A percentile compares a stretch with the other conserved stretches of the same genome.
Conservation (phyloP, 2,888 invertebrate species). For the Netelia melanura region DNA sequence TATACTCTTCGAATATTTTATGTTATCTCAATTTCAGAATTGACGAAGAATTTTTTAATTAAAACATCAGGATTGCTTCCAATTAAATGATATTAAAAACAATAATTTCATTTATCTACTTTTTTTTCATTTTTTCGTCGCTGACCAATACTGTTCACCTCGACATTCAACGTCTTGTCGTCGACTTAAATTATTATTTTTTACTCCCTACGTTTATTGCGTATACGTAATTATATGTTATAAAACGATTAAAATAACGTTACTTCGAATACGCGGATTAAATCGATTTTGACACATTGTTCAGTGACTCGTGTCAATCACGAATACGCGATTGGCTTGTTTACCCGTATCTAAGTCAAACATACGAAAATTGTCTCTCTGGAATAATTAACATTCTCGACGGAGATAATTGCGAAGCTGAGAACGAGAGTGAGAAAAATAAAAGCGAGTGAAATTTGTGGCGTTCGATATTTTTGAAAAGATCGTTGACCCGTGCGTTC, state of each 20-base stretch:
- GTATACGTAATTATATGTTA: not conserved
- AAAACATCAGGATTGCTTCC: not conserved
- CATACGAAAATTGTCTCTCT: slow-evolving; percentile 1
- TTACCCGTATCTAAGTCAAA: slow-evolving; percentile 21
- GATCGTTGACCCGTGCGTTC: slow-evolving; percentile 35
- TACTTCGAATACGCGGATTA: not conserved
- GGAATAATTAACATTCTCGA: slow-evolving; percentile 18
- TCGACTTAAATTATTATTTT: slow-evolving; percentile 38
- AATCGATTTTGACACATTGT: not conserved
- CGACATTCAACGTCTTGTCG: slow-evolving; percentile 37
- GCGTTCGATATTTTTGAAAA: slow-evolving; percentile 36
- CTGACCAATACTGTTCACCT: slow-evolving; percentile 7
- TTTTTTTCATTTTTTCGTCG: slow-evolving; percentile 4
- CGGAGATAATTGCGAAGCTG: not conserved
- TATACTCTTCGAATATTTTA: not conserved
- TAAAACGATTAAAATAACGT: not conserved
- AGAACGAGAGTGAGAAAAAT: not conserved
- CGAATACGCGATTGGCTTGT: not conserved
- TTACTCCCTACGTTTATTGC: not conserved
- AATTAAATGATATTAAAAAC: slow-evolving; percentile 9
- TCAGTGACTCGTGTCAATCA: not conserved
- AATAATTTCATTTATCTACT: slow-evolving; percentile 3
- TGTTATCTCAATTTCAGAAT: slow-evolving; percentile 15
- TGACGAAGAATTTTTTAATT: slow-evolving; percentile 3
- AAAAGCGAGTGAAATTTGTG: not conserved